Evolutionary conservation across 2,888 invertebrate genomes (phyloP).

Genomic region (Dexiosoma caninum): DNA sequence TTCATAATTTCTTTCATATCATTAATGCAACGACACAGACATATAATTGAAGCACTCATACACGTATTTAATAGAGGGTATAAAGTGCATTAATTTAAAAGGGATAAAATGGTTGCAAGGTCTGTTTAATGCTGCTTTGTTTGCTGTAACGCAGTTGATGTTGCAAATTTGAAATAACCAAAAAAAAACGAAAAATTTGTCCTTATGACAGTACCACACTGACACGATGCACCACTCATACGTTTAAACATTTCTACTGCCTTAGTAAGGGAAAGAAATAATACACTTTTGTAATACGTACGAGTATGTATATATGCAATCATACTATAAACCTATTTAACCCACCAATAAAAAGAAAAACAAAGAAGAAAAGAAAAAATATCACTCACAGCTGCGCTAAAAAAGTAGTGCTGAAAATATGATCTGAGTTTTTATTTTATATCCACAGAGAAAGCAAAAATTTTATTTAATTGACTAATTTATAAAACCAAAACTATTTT

Average conservation of each 20-base stretch:
- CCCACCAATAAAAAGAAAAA: not conserved
- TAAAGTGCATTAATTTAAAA: constrained; percentile 56
- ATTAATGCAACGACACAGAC: constrained; percentile 28
- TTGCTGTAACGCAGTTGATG: constrained; percentile 25
- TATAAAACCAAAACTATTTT: too few relatives aligned
- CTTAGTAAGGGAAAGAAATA: constrained; percentile 44
- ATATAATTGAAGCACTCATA: constrained; percentile 12
- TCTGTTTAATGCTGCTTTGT: constrained; percentile 40
- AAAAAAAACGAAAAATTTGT: constrained; percentile 22
- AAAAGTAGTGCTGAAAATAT: too few relatives aligned
- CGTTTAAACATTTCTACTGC: constrained; percentile 56
- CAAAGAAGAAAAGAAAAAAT: not conserved
- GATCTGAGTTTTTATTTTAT: too few relatives aligned
- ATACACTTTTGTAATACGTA: too few relatives aligned
- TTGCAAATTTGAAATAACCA: constrained; percentile 31
- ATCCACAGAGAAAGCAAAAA: too few relatives aligned
- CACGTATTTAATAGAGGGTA: not conserved
- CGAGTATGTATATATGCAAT: not conserved
- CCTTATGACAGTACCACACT: constrained; percentile 62
- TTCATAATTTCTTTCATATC: too few relatives aligned
- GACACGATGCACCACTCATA: constrained; percentile 62
- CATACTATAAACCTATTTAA: constrained; percentile 49
- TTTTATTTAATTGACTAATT: too few relatives aligned
- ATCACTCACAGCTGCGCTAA: too few relatives aligned
- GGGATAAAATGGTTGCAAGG: constrained; percentile 49